A percentile compares a stretch with the other conserved stretches of the same genome.
Evolutionary conservation across 2,797 vertebrate genomes (phyloP).

Genomic region (Lacerta viridis): DNA sequence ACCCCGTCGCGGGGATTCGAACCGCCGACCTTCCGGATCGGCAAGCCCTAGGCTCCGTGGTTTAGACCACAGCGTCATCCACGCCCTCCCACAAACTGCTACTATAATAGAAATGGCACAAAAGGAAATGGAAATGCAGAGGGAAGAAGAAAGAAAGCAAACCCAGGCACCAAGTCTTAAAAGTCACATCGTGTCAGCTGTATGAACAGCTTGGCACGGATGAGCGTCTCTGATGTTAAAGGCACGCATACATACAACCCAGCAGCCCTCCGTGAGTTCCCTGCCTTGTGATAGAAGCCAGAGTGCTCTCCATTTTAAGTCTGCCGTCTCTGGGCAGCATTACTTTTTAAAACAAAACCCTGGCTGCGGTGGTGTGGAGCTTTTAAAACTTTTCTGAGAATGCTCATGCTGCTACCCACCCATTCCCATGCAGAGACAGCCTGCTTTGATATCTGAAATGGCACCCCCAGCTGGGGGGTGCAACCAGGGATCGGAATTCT

Average conservation of each 20-base stretch:
- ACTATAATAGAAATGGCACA: background rate
- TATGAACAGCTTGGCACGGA: too few species aligned
- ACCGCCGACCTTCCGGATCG: too few species aligned
- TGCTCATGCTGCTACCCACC: background rate
- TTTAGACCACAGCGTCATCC: too few species aligned
- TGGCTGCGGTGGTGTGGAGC: too few species aligned
- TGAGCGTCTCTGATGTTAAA: too few species aligned
- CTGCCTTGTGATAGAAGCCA: background rate
- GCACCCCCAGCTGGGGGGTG: background rate
- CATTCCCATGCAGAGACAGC: too few species aligned
- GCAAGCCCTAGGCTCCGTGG: too few species aligned
- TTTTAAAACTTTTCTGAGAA: background rate
- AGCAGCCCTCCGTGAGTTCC: background rate
- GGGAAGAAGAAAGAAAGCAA: background rate
- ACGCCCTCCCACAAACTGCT: too few species aligned
- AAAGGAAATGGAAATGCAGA: background rate
- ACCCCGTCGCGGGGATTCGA: too few species aligned
- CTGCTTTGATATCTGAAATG: background rate
- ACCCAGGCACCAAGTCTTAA: background rate
- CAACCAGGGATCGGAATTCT: background rate
- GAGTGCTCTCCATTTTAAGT: background rate
- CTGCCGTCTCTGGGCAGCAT: too few species aligned
- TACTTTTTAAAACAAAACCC: background rate
- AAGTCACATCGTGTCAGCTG: too few species aligned
- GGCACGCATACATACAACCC: background rate